These are phyloP conservation scores for Boloria selene DNA, from an alignment of 2,888 invertebrate species.

Conservation along the genomic window DNA sequence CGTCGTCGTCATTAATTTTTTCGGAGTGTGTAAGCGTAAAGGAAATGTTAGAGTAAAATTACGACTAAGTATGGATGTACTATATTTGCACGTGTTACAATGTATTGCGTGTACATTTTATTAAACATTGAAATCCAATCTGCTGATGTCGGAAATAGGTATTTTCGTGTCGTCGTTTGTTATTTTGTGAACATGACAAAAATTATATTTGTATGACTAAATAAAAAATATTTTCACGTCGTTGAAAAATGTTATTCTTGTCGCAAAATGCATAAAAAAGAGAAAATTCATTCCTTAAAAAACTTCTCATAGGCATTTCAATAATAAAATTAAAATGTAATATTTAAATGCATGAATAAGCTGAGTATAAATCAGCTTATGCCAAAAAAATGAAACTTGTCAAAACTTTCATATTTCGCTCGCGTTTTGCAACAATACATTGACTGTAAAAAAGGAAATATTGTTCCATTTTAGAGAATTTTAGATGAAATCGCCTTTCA, in stretches of 20 bases:
- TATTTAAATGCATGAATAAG: too few relatives aligned
- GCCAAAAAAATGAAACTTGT: too few relatives aligned
- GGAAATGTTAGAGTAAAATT: constrained; percentile 5
- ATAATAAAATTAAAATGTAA: too few relatives aligned
- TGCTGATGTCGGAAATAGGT: constrained; percentile 20
- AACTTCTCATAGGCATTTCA: too few relatives aligned
- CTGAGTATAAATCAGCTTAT: too few relatives aligned
- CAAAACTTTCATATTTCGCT: too few relatives aligned
- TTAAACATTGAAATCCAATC: constrained; percentile 19
- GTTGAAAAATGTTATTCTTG: background rate
- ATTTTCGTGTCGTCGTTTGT: constrained; percentile 17
- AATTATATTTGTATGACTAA: background rate
- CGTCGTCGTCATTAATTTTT: background rate
- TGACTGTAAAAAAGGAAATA: background rate
- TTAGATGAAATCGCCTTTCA: constrained; percentile 42
- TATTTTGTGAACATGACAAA: constrained; percentile 7
- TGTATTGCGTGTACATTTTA: constrained; percentile 22
- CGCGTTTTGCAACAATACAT: background rate
- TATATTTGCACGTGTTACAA: constrained; percentile 7
- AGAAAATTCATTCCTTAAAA: too few relatives aligned
- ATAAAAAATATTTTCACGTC: background rate
- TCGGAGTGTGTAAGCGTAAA: background rate
- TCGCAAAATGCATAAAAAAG: too few relatives aligned
- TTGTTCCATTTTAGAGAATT: constrained; percentile 5
- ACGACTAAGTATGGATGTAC: background rate